phyloP scores from a whole-genome alignment of 2,113 vertebrate species.

The Forbesichthys papilliferus region DNA sequence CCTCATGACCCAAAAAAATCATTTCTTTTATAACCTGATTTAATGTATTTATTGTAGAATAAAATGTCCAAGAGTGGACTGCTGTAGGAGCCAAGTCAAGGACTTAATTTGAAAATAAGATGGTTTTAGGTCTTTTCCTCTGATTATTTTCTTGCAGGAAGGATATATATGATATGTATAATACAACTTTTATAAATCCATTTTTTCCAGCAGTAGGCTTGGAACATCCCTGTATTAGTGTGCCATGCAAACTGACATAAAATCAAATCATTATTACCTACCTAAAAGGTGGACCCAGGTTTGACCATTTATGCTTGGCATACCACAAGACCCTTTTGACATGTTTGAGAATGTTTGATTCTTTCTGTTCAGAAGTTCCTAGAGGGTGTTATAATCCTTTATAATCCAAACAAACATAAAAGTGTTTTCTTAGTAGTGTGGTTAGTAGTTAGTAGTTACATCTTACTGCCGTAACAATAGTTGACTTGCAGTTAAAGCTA shows the following conservation, averaged over 20 bases:
- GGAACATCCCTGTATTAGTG: constrained; percentile 23
- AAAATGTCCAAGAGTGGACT: constrained; percentile 12
- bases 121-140: constrained; percentile 42
- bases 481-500: background rate
- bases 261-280: constrained; percentile 37
- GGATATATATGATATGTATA: constrained; percentile 54
- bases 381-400: background rate
- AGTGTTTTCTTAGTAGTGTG: background rate
- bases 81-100: constrained; percentile 46
- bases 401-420: too few relatives aligned
- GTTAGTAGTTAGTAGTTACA: background rate
- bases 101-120: constrained; percentile 46
- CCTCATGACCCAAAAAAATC: constrained; percentile 19
- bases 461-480: background rate
- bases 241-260: constrained; percentile 35
- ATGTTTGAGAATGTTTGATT: constrained; percentile 39
- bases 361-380: constrained; percentile 34
- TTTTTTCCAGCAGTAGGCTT: constrained; percentile 52
- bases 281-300: constrained; percentile 43
- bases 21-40: constrained; percentile 28
- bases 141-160: constrained; percentile 30
- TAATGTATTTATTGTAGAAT: constrained; percentile 36
- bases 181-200: constrained; percentile 17
- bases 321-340: constrained; percentile 31
- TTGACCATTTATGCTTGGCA: constrained; percentile 47